Evolutionary conservation across 2,888 invertebrate genomes (phyloP).

Genomic region (Nemurella pictetii): DNA sequence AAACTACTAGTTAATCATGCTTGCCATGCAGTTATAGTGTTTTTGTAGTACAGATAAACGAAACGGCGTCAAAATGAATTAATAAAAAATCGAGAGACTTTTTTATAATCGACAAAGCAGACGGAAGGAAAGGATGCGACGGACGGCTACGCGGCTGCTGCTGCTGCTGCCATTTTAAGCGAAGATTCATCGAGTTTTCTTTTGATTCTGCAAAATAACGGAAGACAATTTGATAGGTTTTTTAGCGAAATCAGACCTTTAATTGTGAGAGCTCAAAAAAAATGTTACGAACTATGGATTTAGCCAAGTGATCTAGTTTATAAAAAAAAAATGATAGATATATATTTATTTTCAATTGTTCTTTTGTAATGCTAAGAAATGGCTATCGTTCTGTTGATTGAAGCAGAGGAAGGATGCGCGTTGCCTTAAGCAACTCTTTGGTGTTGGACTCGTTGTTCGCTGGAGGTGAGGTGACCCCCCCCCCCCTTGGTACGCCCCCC

Average conservation of each 20-base stretch:
- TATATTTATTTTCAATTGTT: slow-evolving; percentile 28
- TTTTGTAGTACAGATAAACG: slow-evolving; percentile 32
- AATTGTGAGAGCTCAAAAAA: slow-evolving; percentile 13
- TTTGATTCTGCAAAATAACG: slow-evolving; percentile 7
- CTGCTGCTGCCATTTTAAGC: not conserved
- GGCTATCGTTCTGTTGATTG: not conserved
- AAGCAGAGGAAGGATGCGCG: not conserved
- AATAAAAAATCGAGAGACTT: slow-evolving; percentile 7
- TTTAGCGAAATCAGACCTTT: not conserved
- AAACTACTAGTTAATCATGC: slow-evolving; percentile 38
- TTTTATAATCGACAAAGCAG: slow-evolving; percentile 26
- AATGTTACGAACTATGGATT: slow-evolving; percentile 12
- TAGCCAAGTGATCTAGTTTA: not conserved
- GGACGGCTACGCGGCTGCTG: not conserved
- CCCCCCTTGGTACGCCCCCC: not conserved
- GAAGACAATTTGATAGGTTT: not conserved
- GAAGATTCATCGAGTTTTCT: not conserved
- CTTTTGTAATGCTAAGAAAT: slow-evolving; percentile 10
- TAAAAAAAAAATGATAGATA: slow-evolving; percentile 23
- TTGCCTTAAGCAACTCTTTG: slow-evolving; percentile 2
- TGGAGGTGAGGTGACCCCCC: not conserved
- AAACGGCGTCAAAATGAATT: slow-evolving; percentile 19
- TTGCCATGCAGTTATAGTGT: slow-evolving; percentile 40
- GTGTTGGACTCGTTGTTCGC: not conserved
- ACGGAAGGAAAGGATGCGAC: slow-evolving; percentile 4